A percentile compares a stretch with the other conserved stretches of the same genome.
Conservation (phyloP, 1,140 invertebrate species). For the Lepidurus packardi region DNA sequence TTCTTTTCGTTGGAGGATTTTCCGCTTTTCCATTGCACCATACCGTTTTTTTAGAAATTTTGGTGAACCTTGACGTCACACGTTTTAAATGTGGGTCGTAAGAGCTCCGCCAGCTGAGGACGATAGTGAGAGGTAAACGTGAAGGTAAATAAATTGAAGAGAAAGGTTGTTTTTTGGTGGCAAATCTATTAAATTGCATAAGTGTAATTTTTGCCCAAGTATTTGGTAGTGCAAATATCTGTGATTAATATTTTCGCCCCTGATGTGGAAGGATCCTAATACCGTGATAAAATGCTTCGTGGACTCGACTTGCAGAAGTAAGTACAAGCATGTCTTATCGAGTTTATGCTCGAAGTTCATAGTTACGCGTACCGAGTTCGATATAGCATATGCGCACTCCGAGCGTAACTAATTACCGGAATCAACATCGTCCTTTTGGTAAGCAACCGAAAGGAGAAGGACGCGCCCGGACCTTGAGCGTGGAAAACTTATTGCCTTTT, state of each 20-base stretch:
- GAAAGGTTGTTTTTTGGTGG: no score
- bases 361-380: not conserved
- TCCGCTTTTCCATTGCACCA: not conserved
- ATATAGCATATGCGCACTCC: not conserved
- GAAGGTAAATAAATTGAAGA: not conserved
- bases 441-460: not conserved
- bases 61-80: not conserved
- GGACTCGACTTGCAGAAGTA: no score
- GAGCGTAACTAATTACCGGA: not conserved
- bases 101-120: not conserved
- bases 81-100: not conserved
- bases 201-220: no score
- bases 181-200: no score
- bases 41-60: not conserved
- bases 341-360: no score
- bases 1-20: not conserved
- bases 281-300: no score
- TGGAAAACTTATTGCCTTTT: not conserved
- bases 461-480: not conserved
- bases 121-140: constrained; percentile 12
- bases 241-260: no score
- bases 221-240: no score
- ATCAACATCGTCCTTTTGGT: not conserved
- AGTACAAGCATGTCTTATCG: no score
- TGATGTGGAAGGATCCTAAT: no score